phyloP scores from a whole-genome alignment of 2,113 vertebrate species.

The human (Homo sapiens) region GRCh38 chr9:80098001-80098500 shows the following conservation, averaged over 20 bases:
- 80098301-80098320: constrained; percentile 62
- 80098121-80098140: constrained; percentile 27
- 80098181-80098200: constrained; percentile 69
- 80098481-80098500: constrained; percentile 7
- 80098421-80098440: constrained; percentile 70
- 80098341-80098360: constrained; percentile 72
- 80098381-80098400: constrained; percentile 33
- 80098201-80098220: constrained; percentile 73
- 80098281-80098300: constrained; percentile 70
- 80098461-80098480: constrained; percentile 38
- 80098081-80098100: not conserved
- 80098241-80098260: constrained; percentile 67
- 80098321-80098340: constrained; percentile 71
- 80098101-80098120: constrained; percentile 33
- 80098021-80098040: not conserved
- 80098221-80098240: constrained; percentile 72
- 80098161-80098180: constrained; percentile 60
- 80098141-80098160: constrained; percentile 1
- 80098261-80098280: constrained; percentile 62
- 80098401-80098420: constrained; percentile 53
- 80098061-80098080: not conserved
- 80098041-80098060: not conserved
- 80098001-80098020: not conserved
- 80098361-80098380: constrained; percentile 50
- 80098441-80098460: constrained; percentile 53